These are phyloP conservation scores for Scaptomyza parva DNA, from an alignment of 2,888 invertebrate genomes.

Conservation along the genomic window DNA sequence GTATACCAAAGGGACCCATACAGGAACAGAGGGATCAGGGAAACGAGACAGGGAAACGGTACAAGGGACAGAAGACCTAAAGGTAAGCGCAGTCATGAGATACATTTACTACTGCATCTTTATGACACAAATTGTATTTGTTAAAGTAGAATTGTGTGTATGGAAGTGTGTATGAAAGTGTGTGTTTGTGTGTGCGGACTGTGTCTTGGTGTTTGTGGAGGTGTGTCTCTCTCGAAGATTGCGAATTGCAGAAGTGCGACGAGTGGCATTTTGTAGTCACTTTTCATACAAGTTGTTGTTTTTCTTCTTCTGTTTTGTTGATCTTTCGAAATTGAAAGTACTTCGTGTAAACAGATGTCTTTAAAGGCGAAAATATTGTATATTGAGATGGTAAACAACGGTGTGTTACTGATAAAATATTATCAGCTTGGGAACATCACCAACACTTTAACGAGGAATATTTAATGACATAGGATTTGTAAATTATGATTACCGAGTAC, in stretches of 20 bases:
- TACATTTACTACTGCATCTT: conserved; percentile 59
- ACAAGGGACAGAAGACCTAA: background rate
- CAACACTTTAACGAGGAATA: background rate
- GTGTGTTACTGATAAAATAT: background rate
- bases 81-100: conserved; percentile 50
- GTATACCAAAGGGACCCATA: conserved; percentile 17
- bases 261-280: conserved; percentile 28
- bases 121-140: conserved; percentile 53
- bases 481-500: background rate
- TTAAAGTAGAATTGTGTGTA: background rate
- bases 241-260: conserved; percentile 30
- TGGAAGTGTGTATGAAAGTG: background rate
- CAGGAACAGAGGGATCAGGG: no score
- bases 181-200: conserved; percentile 6
- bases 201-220: conserved; percentile 17
- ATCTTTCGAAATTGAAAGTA: conserved; percentile 27
- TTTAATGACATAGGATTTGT: background rate
- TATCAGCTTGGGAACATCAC: conserved; percentile 7
- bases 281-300: conserved; percentile 6
- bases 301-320: background rate
- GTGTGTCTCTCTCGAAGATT: conserved; percentile 8
- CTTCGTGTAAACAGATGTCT: background rate
- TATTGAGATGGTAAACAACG: background rate
- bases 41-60: no score
- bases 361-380: background rate